Evolutionary conservation across 2,888 invertebrate species (phyloP), one percentile per base, ranked within the genome.

Genomic region (Macropis europaea): DNA sequence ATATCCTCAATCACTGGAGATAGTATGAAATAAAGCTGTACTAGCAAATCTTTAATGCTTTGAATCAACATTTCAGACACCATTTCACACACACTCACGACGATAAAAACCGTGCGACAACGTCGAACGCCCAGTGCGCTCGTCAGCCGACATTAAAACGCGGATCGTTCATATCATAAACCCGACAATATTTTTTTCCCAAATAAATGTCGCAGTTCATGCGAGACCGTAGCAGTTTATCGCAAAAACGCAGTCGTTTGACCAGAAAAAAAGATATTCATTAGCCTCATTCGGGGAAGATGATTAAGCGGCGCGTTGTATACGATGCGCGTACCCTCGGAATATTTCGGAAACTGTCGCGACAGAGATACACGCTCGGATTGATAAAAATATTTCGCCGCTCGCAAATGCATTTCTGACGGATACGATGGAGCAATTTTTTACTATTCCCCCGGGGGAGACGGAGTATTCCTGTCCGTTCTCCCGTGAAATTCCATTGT

Each of bases 401-500:
- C 28, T 26, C 26, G 54, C 45, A 26, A 43, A 45, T 45, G 59
- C 48, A 54, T 32, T 26, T 57, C 30, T n/a, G 43, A 6, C 38
- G 45, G 26, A 45, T 17, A 32, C 43, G 47, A 19, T 30, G 30
- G 22, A 19, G 6, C 15, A 34, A 11, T 45, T 77, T 77, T 70
- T 48, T 50, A 48, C 1, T 15, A 24, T 2, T 1, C 26, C 26
- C 13, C 2, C 9, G 15, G 6, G 13, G 34, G 30, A 48, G 59
- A 34, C 43, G 57, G 54, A 62, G 43, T 67, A 79, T 76, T 50
- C 57, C 42, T 43, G 66, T 56, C 59, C 56, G 57, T 59, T 63
- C 69, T 57, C 22, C 48, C 48, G 66, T 57, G 69, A 79, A 76
- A 73, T 79, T 73, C 59, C 38, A 60, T 69, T 69, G 62, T 52